Percentiles rank a stretch among this genome's conserved stretches.
These are phyloP conservation scores for Pristiophorus japonicus DNA, from an alignment of 2,113 vertebrate species.

Conservation along the genomic window DNA sequence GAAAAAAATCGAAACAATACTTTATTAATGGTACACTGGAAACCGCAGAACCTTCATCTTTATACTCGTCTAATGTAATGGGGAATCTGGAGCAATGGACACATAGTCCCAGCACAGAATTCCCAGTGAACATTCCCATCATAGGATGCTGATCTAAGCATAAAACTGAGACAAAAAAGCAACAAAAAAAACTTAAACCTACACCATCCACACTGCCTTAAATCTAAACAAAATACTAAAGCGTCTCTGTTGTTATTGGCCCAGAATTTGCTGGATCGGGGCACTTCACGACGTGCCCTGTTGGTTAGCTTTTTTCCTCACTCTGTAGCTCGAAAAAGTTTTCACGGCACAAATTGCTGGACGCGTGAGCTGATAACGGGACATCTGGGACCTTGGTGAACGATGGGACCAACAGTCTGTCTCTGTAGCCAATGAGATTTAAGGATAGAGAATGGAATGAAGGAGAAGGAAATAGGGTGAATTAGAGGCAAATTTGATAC, in stretches of 20 bases:
- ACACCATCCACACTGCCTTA: not conserved
- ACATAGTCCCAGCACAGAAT: not conserved
- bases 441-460: not conserved
- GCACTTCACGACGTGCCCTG: not conserved
- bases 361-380: not conserved
- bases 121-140: not conserved
- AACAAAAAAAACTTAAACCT: not conserved
- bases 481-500: not conserved
- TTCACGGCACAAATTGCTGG: not conserved
- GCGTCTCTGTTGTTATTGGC: not conserved
- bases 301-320: not conserved
- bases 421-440: not conserved
- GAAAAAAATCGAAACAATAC: not conserved
- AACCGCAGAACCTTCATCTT: not conserved
- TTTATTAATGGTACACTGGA: not conserved
- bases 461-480: not conserved
- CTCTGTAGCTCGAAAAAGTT: not conserved
- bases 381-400: not conserved
- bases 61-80: not conserved
- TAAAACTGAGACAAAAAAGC: not conserved
- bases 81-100: not conserved
- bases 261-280: not conserved
- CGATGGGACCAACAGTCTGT: not conserved
- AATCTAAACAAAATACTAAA: not conserved
- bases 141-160: not conserved